Base-by-base conservation (phyloP, 2,113 vertebrate genomes). In the Corythornis madagascariensis region DNA sequence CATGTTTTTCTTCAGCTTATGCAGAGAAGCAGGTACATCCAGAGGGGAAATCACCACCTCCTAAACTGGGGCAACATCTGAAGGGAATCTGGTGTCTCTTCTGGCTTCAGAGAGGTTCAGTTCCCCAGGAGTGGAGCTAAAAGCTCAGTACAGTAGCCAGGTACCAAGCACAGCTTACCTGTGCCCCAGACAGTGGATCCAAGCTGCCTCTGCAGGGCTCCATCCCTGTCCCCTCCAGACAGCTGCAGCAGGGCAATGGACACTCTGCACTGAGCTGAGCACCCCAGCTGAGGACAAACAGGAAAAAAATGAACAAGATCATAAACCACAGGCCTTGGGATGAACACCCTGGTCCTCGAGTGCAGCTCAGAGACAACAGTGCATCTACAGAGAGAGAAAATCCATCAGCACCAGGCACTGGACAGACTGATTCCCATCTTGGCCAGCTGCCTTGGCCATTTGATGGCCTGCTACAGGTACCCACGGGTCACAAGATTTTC, bases 151-250 rank as follows among this genome's bases (percentile, higher is more conserved):
- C 31, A 60, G 50, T 40, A 86, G 10, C 35, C 86, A 79, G 57
- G 66, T 22, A 35, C 24, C 16, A 24, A 28, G 6, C 0, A 1
- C 4, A 71, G 19, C 7, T 5, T 25, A 17, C 7, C 52, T 2
- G 4, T 85, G 61, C 40, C 79, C n/a, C 53, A 53, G 52, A 10
- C 1, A 22, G 28, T 0, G 21, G 35, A 22, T 18, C 35, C 0
- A 11, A 90, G 71, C n/a, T 48, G 7, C n/a, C 10, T 69, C 24
- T 38, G 48, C 63, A 65, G 43, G 4, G 42, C 7, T 59, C 53
- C 1, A 0, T 55, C 19, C 38, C 21, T n/a, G 83, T 76, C 45
- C 38, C 38, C 28, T 50, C 38, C 61, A 35, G 66, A 35, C 59
- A 78, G 86, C 74, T 73, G 38, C 33, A 66, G 35, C 31, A 31